Base-by-base conservation (phyloP, 2,797 vertebrate species). In the Cyclura pinguis region DNA sequence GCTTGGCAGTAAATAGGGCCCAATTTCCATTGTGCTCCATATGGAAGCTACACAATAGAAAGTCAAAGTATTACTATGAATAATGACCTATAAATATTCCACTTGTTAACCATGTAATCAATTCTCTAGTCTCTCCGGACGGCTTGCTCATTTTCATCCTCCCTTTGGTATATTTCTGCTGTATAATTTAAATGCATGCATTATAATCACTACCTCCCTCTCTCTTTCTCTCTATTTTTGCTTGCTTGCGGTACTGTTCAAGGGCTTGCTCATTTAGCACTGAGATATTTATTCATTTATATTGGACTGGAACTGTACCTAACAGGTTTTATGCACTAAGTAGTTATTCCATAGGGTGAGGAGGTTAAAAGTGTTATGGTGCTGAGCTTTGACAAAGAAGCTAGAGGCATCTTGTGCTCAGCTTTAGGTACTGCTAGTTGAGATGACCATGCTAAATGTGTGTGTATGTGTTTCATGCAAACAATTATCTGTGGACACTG, bases 11-110 rank as follows among this genome's bases (percentile, higher is more conserved):
- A 93, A 94, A 90, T 77, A 42, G 90, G 32, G 64, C 62, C n/a
- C 64, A 24, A 72, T 72, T 89, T 93, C 89, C 13, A 85, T 91
- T 95, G 91, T 94, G n/a, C 90, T 81, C 83, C 92, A 90, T 74
- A 91, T 88, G 47, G 91, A 94, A 89, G 14, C 72, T 59, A 16
- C 88, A 95, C 81, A 95, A 93, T 95, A 92, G 80, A 59, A 89
- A 88, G 83, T 89, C 74, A 89, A 89, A 91, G 77, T 93, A 92
- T 95, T 95, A 93, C 91, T 93, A 94, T 92, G 92, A 96, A 89
- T 93, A 96, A 96, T 89, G 80, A 92, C 89, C 88, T 94, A 94
- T 93, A 96, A 95, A 95, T 96, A 96, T 95, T 94, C 90, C 16
- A 90, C 84, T 94, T 94, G 84, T 95, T 94, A 95, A 89, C 90